Percentiles rank a stretch among this genome's conserved stretches.
Conservation (phyloP, 2,797 vertebrate genomes). For the Cercopithecus mitis region DNA sequence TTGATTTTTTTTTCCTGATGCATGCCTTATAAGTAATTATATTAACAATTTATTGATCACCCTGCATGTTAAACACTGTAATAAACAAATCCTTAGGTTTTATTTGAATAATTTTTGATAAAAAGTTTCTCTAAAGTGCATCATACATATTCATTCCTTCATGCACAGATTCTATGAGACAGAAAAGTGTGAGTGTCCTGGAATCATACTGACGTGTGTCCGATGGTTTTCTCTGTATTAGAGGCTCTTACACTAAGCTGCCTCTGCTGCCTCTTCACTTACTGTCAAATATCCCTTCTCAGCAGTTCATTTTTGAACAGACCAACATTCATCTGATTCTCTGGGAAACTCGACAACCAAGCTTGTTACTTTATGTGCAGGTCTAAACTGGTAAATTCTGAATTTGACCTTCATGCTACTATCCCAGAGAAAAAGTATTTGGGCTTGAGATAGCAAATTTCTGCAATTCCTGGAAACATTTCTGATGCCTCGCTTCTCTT, state of each 20-base stretch:
- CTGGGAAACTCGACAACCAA: neutral
- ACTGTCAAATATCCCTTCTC: neutral
- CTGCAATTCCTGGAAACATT: neutral
- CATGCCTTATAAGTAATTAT: neutral
- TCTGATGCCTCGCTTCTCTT: neutral
- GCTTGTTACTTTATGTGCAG: neutral
- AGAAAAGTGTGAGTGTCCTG: neutral
- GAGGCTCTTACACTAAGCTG: neutral
- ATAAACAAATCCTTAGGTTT: slow-evolving; percentile 29
- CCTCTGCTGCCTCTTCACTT: neutral
- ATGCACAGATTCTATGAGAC: neutral
- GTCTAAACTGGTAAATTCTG: neutral
- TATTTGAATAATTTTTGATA: slow-evolving; percentile 1
- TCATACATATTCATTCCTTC: neutral
- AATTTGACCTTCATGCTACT: neutral
- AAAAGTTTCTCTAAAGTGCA: neutral
- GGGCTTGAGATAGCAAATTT: neutral
- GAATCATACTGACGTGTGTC: neutral
- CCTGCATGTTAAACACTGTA: neutral
- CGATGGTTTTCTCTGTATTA: neutral
- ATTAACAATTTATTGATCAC: neutral
- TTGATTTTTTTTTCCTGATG: slow-evolving; percentile 15
- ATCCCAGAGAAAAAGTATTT: neutral
- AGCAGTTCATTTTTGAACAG: neutral
- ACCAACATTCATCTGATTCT: neutral